Percentiles rank a stretch among this genome's conserved stretches.
Conservation (phyloP, 1,140 invertebrate genomes). For the Penaeus japonicus region DNA sequence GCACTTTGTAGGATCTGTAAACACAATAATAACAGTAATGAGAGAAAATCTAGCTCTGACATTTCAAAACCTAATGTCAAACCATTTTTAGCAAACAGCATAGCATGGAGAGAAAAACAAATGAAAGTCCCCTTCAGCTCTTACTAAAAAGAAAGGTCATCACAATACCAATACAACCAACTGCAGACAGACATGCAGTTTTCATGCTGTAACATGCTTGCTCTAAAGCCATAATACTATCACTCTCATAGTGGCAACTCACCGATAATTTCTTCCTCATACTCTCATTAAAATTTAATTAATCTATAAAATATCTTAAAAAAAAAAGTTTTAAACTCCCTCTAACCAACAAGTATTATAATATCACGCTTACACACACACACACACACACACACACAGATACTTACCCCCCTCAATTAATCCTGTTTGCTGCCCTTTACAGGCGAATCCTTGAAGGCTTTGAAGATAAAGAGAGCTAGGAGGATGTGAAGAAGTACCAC, state of each 20-base stretch:
- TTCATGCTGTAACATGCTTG: no score
- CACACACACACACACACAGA: not conserved
- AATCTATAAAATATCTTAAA: not conserved
- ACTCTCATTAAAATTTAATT: not conserved
- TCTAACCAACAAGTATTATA: not conserved
- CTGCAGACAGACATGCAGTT: no score
- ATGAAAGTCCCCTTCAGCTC: no score
- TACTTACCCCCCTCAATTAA: not conserved
- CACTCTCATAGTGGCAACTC: not conserved
- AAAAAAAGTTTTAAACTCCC: not conserved
- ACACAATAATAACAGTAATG: no score
- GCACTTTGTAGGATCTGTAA: no score
- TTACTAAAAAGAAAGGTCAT: no score
- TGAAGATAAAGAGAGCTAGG: conserved; percentile 40
- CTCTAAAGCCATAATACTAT: not conserved
- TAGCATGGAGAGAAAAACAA: no score
- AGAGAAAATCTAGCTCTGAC: no score
- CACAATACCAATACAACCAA: no score
- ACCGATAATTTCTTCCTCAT: not conserved
- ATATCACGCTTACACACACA: not conserved
- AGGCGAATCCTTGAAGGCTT: conserved; percentile 35
- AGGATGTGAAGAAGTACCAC: conserved; percentile 32
- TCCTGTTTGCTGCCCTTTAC: conserved; percentile 39
- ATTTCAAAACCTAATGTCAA: no score
- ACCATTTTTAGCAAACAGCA: no score